Conservation (phyloP, 2,797 vertebrate species). For the Halcyon badia region DNA sequence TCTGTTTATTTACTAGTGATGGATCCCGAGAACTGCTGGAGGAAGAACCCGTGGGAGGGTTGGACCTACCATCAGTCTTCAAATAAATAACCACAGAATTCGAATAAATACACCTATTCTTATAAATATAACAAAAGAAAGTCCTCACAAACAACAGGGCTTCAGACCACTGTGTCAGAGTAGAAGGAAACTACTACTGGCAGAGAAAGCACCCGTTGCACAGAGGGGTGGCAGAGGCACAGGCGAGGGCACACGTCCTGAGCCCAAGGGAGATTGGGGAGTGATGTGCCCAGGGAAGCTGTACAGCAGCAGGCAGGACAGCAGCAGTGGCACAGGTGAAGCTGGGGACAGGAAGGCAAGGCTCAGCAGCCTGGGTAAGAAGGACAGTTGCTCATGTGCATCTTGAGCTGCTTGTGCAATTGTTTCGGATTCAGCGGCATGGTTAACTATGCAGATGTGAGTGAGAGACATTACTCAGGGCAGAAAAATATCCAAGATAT, state of each 20-base stretch:
- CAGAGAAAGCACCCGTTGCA: rapidly evolving
- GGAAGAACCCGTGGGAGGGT: background rate
- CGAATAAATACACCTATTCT: background rate
- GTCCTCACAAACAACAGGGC: background rate
- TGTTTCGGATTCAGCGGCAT: background rate
- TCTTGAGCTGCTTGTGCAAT: background rate
- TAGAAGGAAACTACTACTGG: background rate
- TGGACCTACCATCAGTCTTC: background rate
- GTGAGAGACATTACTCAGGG: too few relatives aligned
- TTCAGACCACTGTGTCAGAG: background rate
- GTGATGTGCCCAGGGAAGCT: rapidly evolving
- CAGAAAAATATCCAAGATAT: background rate
- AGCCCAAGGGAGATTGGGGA: background rate
- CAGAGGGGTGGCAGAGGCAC: background rate
- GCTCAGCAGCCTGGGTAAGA: background rate
- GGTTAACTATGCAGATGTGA: background rate
- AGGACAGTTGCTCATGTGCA: background rate
- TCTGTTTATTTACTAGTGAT: background rate
- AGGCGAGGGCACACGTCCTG: background rate
- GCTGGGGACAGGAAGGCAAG: background rate
- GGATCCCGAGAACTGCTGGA: background rate
- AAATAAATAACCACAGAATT: background rate
- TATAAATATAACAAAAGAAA: background rate
- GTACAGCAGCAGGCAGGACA: background rate
- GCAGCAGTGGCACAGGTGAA: too few relatives aligned